Percentiles rank a stretch among this genome's conserved stretches.
Evolutionary conservation across 2,797 vertebrate species (phyloP).

Genomic region (Serranus cabrilla): DNA sequence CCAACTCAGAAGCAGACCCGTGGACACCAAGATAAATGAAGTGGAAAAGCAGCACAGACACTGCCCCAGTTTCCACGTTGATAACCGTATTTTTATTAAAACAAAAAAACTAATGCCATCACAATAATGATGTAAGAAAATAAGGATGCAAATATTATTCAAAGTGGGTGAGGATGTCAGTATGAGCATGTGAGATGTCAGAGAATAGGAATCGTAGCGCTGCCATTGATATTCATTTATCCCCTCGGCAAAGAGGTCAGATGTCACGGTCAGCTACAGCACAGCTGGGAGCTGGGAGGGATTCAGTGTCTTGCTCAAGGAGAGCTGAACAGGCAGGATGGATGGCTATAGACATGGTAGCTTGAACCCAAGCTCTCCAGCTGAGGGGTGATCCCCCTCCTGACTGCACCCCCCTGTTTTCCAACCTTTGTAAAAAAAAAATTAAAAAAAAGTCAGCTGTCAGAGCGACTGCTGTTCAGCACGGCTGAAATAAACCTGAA

Average conservation of each 20-base stretch:
- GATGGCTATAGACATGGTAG: constrained; percentile 13
- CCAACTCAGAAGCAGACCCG: background rate
- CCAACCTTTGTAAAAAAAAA: constrained; percentile 26
- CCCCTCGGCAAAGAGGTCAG: constrained; percentile 26
- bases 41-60: background rate
- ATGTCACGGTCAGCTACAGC: constrained; percentile 42
- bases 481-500: constrained; percentile 34
- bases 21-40: background rate
- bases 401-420: constrained; percentile 8
- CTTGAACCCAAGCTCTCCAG: constrained; percentile 8
- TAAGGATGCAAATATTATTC: background rate
- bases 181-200: constrained; percentile 1
- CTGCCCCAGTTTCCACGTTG: background rate
- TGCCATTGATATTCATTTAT: constrained; percentile 24
- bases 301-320: constrained; percentile 39
- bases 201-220: background rate
- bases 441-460: constrained; percentile 20
- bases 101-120: background rate
- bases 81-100: background rate
- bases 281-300: constrained; percentile 17
- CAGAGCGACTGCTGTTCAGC: constrained; percentile 13
- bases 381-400: constrained; percentile 1
- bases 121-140: background rate
- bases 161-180: background rate
- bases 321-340: constrained; percentile 34